Evolutionary conservation across 2,888 invertebrate species (phyloP), one percentile per base, ranked within the genome.

Genomic region (Diaphora mendica): DNA sequence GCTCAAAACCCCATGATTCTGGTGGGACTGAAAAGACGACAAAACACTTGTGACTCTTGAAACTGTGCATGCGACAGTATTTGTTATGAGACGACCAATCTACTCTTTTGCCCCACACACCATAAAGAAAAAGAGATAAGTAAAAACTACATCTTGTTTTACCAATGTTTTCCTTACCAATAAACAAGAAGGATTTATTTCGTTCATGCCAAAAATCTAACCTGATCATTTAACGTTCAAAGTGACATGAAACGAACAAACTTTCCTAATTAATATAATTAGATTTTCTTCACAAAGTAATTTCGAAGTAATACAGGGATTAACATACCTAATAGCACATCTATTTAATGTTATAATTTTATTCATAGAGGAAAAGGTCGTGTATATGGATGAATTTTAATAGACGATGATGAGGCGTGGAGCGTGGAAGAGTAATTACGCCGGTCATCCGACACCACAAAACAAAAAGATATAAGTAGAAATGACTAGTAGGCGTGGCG

Each of bases 321-420:
- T 70, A 62, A 74, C 59, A 70, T 72, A 35, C 70, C 68, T 70
- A 73, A 77, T 83, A 77, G 77, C 78, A 81, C 76, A 78, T 80
- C 77, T 85, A 86, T 77, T 81, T 82, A 82, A 84, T 81, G 79
- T 82, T 83, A 89, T 89, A 88, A 90, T 88, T 88, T 91, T 91
- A 91, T 92, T 91, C 91, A 91, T 90, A 87, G 88, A 87, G 86
- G 84, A 81, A 88, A 90, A 89, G 91, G 91, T 89, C 90, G 87
- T 86, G 87, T 88, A 85, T 90, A 89, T 90, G 89, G 86, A 90
- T 92, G 91, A 92, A 92, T 93, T 93, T 93, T 91, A 93, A 93
- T 91, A 91, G 88, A 89, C 88, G 86, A 90, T 90, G 91, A 92
- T 92, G 90, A 89, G 88, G 82, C 87, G 84, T 79, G 84, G 88